Conservation (phyloP, 2,113 vertebrate species). For the Aplodontia rufa region DNA sequence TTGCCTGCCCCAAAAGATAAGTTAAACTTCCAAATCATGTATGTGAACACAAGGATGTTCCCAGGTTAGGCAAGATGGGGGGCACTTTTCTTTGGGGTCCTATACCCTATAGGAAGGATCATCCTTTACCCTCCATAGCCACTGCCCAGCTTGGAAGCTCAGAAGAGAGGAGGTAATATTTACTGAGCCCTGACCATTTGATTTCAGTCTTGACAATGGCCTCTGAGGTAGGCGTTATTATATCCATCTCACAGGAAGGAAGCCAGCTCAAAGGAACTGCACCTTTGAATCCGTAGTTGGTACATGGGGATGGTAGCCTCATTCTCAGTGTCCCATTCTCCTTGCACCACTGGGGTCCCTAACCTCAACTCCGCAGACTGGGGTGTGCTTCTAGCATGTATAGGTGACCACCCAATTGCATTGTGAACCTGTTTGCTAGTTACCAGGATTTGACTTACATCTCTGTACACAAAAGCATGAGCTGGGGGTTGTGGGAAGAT, state of each 20-base stretch:
- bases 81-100: not conserved
- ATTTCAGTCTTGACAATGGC: not conserved
- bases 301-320: not conserved
- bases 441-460: not conserved
- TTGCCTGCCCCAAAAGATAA: not conserved
- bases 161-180: not conserved
- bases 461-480: not conserved
- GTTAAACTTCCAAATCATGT: not conserved
- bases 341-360: no score
- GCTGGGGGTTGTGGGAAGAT: not conserved
- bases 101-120: fast-evolving
- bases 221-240: not conserved
- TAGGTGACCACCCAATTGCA: not conserved
- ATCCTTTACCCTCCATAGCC: not conserved
- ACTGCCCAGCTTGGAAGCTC: not conserved
- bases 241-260: not conserved
- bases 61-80: not conserved
- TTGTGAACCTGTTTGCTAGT: not conserved
- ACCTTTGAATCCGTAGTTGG: not conserved
- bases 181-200: not conserved
- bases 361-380: not conserved
- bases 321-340: not conserved
- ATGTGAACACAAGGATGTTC: not conserved
- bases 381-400: not conserved
- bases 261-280: not conserved